phyloP scores from a whole-genome alignment of 92 coral and sea anemone genomes.

The Epizoanthus scotinus region DNA sequence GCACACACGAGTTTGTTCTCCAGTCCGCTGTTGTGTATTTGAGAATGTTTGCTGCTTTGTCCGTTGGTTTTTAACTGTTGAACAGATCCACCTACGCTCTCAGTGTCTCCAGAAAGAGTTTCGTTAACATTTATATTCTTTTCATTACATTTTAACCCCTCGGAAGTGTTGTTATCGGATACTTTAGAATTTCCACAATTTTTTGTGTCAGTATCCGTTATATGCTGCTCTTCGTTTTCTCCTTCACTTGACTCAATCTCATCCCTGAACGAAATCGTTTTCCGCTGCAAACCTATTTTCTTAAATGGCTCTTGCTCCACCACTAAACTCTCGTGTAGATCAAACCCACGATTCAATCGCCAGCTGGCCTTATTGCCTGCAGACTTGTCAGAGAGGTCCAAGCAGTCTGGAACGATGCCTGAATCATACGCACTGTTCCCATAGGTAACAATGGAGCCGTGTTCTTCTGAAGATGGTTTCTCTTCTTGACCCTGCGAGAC shows the following conservation, averaged over 20 bases:
- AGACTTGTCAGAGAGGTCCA: slow-evolving; percentile 19
- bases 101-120: too few relatives aligned
- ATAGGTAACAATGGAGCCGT: slow-evolving; percentile 3
- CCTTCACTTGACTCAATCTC: slow-evolving; percentile 8
- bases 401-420: slow-evolving; percentile 60
- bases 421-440: slow-evolving; percentile 50
- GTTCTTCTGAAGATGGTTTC: slow-evolving; percentile 9
- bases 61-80: too few relatives aligned
- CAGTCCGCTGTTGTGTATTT: too few relatives aligned
- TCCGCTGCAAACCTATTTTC: slow-evolving; percentile 20
- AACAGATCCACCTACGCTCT: too few relatives aligned
- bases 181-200: too few relatives aligned
- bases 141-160: too few relatives aligned
- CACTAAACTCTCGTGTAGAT: background rate
- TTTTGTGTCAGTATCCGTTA: too few relatives aligned
- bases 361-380: slow-evolving; percentile 37
- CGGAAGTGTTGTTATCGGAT: too few relatives aligned
- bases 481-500: slow-evolving; percentile 28
- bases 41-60: too few relatives aligned
- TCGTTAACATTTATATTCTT: too few relatives aligned
- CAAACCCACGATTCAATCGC: slow-evolving; percentile 17
- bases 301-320: background rate
- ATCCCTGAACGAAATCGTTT: slow-evolving; percentile 56
- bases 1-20: too few relatives aligned
- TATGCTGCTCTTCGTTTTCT: background rate